Percentiles rank a stretch among this genome's conserved stretches.
phyloP scores from a whole-genome alignment of 2,888 invertebrate genomes.

The Iselma pallidipennis region DNA sequence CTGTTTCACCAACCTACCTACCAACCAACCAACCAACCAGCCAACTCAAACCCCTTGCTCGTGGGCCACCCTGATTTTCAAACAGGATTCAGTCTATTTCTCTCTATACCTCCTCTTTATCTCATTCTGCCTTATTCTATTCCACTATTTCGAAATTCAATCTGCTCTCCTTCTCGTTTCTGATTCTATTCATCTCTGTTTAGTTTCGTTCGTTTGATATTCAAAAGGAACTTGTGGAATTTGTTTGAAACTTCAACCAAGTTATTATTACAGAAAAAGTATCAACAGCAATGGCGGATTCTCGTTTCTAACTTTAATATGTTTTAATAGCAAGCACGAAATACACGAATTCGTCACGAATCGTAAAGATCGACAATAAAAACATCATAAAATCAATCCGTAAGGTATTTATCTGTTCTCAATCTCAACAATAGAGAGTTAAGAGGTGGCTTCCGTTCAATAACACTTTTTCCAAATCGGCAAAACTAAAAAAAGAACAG shows the following conservation, averaged over 20 bases:
- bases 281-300: not conserved
- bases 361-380: conserved; percentile 4
- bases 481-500: not conserved
- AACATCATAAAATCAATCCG: conserved; percentile 4
- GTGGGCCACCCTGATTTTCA: not conserved
- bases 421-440: not conserved
- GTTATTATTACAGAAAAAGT: not conserved
- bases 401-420: not conserved
- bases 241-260: not conserved
- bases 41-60: not conserved
- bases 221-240: not conserved
- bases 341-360: conserved; percentile 4
- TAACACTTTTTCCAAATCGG: not conserved
- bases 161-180: not conserved
- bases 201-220: not conserved
- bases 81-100: not conserved
- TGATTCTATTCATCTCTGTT: not conserved
- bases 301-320: not conserved
- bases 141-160: not conserved
- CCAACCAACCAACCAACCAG: not conserved
- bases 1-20: not conserved
- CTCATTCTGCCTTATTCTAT: not conserved
- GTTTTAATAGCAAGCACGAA: conserved; percentile 3
- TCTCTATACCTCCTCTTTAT: not conserved
- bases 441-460: not conserved